Evolutionary conservation across 1,140 invertebrate genomes (phyloP), one percentile per base, ranked within the genome.

Genomic region (Temnothorax longispinosus): DNA sequence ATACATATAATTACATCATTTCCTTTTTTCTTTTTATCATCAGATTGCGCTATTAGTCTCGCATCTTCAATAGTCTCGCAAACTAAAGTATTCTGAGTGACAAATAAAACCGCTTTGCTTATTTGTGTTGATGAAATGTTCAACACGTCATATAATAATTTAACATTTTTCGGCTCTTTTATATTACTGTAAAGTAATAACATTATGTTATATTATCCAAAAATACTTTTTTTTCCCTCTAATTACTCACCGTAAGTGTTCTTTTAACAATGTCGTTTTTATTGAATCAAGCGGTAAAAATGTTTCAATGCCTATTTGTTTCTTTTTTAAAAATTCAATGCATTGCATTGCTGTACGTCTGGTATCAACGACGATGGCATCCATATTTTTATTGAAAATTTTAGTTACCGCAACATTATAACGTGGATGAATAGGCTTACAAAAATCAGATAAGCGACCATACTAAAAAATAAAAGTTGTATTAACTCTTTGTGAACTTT

Each of bases 31-130:
- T 95, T 97, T 96, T 85, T 92, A 92, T 98, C 98, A n/a, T 98
- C 98, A 41, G 38, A 0, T 95, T 99, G 99, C 44, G 99, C 99
- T 6, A 99, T 98, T 93, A 97, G 96, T 92, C 97, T 98, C 7
- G 99, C 99, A 96, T 99, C 98, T 94, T 99, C 98, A 10, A 98
- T 98, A 11, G 98, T 98, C 95, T 99, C 99, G 96, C 98, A 99
- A 41, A 99, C 98, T 27, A 99, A 96, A 54, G 98, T 98, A 96
- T 99, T 99, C 92, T 99, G 99, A 88, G 98, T 99, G 15, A 98
- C 99, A 96, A 99, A 99, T 77, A 99, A 96, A 71, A 99, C 97
- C 11, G 99, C 99, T 89, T 97, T 97, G 90, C 98, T 97, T 89
- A 99, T 99, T 88, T 97, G 97, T 21, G 97, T 96, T 4, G 98